These are phyloP conservation scores for Podabrus alpinus DNA, from an alignment of 2,888 invertebrate species.

Conservation along the genomic window DNA sequence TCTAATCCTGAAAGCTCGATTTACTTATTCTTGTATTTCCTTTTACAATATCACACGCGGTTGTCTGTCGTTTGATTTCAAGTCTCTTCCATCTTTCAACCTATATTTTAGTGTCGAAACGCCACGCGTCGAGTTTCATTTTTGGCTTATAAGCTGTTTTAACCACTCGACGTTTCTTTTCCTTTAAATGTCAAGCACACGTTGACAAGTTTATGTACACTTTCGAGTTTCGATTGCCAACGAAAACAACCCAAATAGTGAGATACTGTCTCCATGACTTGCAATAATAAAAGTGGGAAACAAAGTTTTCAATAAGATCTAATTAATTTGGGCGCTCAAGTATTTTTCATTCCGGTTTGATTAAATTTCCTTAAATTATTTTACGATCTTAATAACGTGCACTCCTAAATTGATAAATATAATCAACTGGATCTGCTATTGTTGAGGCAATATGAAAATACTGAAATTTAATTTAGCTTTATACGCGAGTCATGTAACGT, in stretches of 20 bases:
- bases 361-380: neutral
- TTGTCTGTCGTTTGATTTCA: neutral
- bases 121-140: slow-evolving; percentile 16
- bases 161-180: slow-evolving; percentile 31
- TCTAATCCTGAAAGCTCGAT: neutral
- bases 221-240: neutral
- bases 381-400: neutral
- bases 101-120: slow-evolving; percentile 15
- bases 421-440: slow-evolving; percentile 31
- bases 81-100: neutral
- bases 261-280: neutral
- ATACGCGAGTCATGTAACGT: slow-evolving; percentile 45
- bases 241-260: neutral
- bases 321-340: neutral
- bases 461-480: slow-evolving; percentile 53
- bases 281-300: neutral
- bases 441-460: slow-evolving; percentile 46
- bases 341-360: neutral
- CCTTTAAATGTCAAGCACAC: slow-evolving; percentile 37
- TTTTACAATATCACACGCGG: neutral
- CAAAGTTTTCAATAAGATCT: neutral
- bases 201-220: slow-evolving; percentile 29
- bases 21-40: neutral
- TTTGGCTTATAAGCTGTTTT: slow-evolving; percentile 28
- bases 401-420: slow-evolving; percentile 23